phyloP scores from a whole-genome alignment of 1,140 invertebrate species.

The Aporrectodea caliginosa region DNA sequence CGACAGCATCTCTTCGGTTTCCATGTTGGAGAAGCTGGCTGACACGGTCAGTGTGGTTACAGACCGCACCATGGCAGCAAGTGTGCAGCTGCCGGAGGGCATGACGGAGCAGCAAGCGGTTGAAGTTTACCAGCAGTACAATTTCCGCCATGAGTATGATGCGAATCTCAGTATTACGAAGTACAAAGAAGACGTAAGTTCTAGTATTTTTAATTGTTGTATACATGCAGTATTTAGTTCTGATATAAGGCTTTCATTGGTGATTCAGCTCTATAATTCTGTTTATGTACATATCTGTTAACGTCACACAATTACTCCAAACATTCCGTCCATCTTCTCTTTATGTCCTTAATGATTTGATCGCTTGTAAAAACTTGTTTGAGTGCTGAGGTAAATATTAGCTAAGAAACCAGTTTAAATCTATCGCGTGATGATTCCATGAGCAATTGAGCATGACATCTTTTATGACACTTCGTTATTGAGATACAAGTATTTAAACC shows the following conservation, averaged over 20 bases:
- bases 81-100: neutral
- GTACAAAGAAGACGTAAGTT: slow-evolving; percentile 43
- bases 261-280: neutral
- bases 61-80: neutral
- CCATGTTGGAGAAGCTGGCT: neutral
- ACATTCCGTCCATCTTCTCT: too few species aligned
- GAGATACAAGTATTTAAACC: too few species aligned
- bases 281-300: neutral
- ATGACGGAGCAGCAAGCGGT: slow-evolving; percentile 30
- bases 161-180: slow-evolving; percentile 42
- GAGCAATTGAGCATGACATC: too few species aligned
- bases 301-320: neutral
- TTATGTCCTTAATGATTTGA: too few species aligned
- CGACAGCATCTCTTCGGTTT: neutral
- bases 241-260: neutral
- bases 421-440: too few species aligned
- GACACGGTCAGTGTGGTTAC: neutral
- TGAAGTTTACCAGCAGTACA: slow-evolving; percentile 48
- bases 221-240: neutral
- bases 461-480: too few species aligned
- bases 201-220: too few species aligned
- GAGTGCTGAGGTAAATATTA: too few species aligned
- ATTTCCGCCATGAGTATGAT: slow-evolving; percentile 43
- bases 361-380: too few species aligned
- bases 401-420: too few species aligned